These are phyloP conservation scores for Apotomis betuletana DNA, from an alignment of 2,888 invertebrate species.

Conservation along the genomic window DNA sequence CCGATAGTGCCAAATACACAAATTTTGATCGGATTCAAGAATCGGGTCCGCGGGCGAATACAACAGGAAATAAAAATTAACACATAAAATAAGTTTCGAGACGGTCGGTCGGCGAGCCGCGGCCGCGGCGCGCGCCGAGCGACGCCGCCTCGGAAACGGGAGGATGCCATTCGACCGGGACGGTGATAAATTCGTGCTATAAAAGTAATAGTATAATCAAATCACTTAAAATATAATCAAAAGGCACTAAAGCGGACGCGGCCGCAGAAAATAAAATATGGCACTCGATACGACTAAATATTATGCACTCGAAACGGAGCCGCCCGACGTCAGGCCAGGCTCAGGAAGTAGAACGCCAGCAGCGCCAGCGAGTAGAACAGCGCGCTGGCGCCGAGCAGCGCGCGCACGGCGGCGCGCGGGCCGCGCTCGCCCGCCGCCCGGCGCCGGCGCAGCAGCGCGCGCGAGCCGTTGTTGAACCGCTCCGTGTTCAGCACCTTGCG, in stretches of 20 bases:
- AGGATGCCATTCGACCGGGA: not conserved
- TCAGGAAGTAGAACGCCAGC: slow-evolving; percentile 74
- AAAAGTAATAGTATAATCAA: not conserved
- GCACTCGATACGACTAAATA: slow-evolving; percentile 24
- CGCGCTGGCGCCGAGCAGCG: slow-evolving; percentile 71
- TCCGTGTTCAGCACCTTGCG: slow-evolving; percentile 16
- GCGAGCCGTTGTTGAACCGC: slow-evolving; percentile 34
- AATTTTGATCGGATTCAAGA: not conserved
- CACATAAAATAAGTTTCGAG: not conserved
- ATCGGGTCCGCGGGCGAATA: not conserved
- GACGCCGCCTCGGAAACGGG: not conserved
- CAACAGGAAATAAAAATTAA: not conserved
- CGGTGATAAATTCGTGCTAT: not conserved
- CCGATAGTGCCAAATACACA: not conserved
- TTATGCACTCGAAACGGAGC: slow-evolving; percentile 30
- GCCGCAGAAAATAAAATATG: slow-evolving; percentile 19
- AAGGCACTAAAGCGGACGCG: not conserved
- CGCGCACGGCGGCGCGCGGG: slow-evolving; percentile 74
- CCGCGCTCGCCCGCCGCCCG: slow-evolving; percentile 61
- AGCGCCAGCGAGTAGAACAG: slow-evolving; percentile 68
- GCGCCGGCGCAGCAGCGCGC: slow-evolving; percentile 77
- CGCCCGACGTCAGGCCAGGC: slow-evolving; percentile 58
- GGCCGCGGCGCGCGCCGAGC: too few species aligned
- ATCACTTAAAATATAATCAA: not conserved
- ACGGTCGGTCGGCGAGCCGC: not conserved